A percentile compares a stretch with the other conserved stretches of the same genome.
Conservation (phyloP, 2,888 invertebrate genomes). For the Arctia plantaginis region DNA sequence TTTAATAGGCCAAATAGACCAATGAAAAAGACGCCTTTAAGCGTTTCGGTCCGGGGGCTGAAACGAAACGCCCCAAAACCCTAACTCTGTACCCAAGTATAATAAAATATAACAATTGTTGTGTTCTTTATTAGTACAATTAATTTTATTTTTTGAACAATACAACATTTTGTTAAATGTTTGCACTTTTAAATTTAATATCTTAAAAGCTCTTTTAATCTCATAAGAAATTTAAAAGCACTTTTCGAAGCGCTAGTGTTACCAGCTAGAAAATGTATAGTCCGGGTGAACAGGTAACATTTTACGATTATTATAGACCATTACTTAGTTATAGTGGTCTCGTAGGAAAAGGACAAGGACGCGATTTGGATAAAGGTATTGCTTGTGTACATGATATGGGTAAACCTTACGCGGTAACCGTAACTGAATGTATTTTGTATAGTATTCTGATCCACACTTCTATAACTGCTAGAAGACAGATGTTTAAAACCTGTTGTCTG, state of each 20-base stretch:
- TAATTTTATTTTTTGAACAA: not conserved
- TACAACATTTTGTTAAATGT: not conserved
- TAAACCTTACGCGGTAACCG: not conserved
- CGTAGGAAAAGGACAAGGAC: not conserved
- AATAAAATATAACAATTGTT: not conserved
- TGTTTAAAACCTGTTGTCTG: too few relatives aligned
- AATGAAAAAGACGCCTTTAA: too few relatives aligned
- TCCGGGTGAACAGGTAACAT: not conserved
- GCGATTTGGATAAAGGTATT: not conserved
- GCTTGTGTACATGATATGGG: not conserved
- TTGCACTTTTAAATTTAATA: not conserved
- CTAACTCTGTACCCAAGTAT: not conserved
- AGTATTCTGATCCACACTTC: not conserved
- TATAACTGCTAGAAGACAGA: too few relatives aligned
- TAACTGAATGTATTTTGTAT: not conserved
- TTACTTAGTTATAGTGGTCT: not conserved
- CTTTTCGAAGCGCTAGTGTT: not conserved
- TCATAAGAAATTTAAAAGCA: not conserved
- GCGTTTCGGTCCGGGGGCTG: too few relatives aligned
- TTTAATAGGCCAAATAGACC: too few relatives aligned
- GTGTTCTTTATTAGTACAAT: not conserved
- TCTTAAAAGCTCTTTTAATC: not conserved
- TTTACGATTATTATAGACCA: conserved; percentile 6
- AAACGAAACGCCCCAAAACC: too few relatives aligned
- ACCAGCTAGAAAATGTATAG: conserved; percentile 3